Percentiles rank a stretch among this genome's conserved stretches.
Evolutionary conservation across 2,888 invertebrate species (phyloP).

Genomic region (Linnaemya tessellans): DNA sequence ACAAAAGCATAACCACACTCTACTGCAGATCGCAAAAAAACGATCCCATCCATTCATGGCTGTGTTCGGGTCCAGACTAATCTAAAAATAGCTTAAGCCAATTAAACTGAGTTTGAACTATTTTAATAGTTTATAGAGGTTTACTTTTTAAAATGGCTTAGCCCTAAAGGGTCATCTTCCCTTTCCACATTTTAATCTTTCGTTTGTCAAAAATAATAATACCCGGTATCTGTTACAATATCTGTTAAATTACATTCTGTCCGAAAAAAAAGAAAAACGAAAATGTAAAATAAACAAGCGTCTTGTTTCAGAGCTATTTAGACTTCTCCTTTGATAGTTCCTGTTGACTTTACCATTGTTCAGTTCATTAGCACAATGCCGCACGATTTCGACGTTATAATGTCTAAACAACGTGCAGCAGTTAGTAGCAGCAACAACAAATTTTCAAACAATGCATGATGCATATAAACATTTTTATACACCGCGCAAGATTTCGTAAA

Average conservation of each 20-base stretch:
- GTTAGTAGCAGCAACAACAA: conserved; percentile 41
- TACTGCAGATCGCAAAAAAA: too few species aligned
- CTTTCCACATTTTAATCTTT: not conserved
- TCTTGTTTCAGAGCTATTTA: conserved; percentile 33
- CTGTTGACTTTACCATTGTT: conserved; percentile 74
- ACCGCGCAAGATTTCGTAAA: conserved; percentile 17
- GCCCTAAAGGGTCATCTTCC: not conserved
- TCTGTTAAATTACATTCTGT: conserved; percentile 65
- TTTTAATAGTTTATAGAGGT: too few species aligned
- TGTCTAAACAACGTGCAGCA: conserved; percentile 48
- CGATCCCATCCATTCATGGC: too few species aligned
- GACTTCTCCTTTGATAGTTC: not conserved
- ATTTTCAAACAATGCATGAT: conserved; percentile 55
- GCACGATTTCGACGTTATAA: conserved; percentile 76
- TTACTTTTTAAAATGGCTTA: not conserved
- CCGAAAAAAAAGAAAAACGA: conserved; percentile 19
- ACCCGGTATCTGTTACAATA: conserved; percentile 60
- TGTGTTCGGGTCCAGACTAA: too few species aligned
- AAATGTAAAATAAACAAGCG: conserved; percentile 56
- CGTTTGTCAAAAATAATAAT: conserved; percentile 49
- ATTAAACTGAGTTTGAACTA: too few species aligned
- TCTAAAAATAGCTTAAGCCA: too few species aligned
- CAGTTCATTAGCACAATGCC: conserved; percentile 80
- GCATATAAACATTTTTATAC: conserved; percentile 44
- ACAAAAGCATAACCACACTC: too few species aligned